Conservation (phyloP, 2,888 invertebrate species). For the Serripes groenlandicus region DNA sequence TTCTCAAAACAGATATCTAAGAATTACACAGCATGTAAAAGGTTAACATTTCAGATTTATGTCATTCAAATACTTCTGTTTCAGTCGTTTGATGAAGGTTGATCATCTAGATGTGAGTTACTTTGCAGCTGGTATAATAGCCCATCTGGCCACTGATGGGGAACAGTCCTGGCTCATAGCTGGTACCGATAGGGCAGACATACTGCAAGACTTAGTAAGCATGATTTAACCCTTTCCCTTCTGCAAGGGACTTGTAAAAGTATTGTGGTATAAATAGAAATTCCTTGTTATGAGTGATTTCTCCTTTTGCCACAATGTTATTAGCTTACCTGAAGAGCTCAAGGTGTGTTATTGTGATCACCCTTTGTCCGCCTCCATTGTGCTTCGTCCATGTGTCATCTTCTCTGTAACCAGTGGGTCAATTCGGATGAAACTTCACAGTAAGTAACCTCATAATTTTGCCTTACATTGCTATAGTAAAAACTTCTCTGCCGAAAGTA, state of each 20-base stretch:
- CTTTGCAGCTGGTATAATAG: conserved; percentile 92
- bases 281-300: background rate
- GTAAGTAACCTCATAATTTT: too few relatives aligned
- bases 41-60: too few relatives aligned
- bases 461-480: too few relatives aligned
- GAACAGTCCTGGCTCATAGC: conserved; percentile 88
- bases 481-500: too few relatives aligned
- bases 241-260: background rate
- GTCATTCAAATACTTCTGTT: too few relatives aligned
- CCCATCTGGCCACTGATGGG: conserved; percentile 90
- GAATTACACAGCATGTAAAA: too few relatives aligned
- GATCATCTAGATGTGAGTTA: conserved; percentile 89
- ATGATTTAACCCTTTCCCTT: background rate
- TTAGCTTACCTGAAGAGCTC: background rate
- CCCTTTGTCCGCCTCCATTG: background rate
- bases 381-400: background rate
- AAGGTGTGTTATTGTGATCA: background rate
- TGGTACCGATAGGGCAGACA: conserved; percentile 78
- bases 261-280: background rate
- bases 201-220: conserved; percentile 88
- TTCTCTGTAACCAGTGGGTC: background rate
- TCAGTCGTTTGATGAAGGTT: conserved; percentile 88
- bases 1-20: too few relatives aligned
- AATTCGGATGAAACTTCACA: background rate
- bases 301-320: background rate